Base-by-base conservation (phyloP, 2,113 vertebrate genomes). In the Melanerpes aurifrons region DNA sequence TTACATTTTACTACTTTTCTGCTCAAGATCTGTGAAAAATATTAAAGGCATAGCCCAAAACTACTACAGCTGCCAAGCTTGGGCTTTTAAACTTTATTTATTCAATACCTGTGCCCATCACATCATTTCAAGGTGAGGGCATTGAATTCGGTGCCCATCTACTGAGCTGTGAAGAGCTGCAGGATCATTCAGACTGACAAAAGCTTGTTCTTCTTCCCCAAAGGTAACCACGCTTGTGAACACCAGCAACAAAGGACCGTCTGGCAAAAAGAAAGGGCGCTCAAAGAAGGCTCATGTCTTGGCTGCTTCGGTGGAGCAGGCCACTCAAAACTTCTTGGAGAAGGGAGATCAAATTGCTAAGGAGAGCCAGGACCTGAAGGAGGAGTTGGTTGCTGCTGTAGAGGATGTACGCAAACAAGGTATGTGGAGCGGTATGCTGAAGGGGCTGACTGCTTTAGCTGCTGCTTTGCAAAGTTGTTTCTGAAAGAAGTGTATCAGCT, bases 221-320 rank as follows among this genome's bases (percentile, higher is more conserved):
- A 91, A 99, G 99, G 99, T 99, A 78, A 99, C 99, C 5, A 99
- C 99, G 1, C 98, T 99, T 72, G 99, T 99, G 87, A 99, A 99
- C 96, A 99, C 99, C 61, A 99, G 99, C 94, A 99, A 98, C 97
- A 99, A 99, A 95, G 99, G 99, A 8, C 99, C 99, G 0, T 99
- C 99, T 45, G 98, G 98, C 89, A 99, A 99, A 97, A 99, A 99
- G 98, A 99, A 99, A 97, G 99, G 99, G 1, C 98, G 99, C 64
- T 99, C 99, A 12, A 99, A 99, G 98, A 99, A 99, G 95, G 99
- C 99, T 71, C 99, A 99, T 1, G 99, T 99, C 10, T 94, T 99
- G 93, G 99, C 99, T n/a, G 98, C 99, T 31, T 99, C 99, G 1
- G 99, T 99, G 7, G 99, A 99, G 80, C 99, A 99, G 92, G 99